Evolutionary conservation across 2,797 vertebrate genomes (phyloP), one percentile per base, ranked within the genome.

Genomic region (Lagodon rhomboides): DNA sequence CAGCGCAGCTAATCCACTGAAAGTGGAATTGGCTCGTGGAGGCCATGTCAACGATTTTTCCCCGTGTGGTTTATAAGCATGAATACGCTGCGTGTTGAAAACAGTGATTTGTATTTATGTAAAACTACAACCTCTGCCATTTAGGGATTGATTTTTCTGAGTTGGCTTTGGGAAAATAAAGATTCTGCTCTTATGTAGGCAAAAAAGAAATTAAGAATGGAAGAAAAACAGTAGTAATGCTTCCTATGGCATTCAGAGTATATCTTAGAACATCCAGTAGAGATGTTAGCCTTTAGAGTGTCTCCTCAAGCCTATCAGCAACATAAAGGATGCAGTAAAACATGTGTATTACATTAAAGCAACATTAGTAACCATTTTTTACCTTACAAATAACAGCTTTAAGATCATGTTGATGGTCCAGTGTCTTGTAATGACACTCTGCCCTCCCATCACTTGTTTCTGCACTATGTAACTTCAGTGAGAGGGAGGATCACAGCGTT

Each of bases 1-100:
- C 25, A 5, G 55, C 51, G 5, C 30, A 69, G 77, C 71, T 87
- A 73, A 82, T 86, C 55, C 6, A 3, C 70, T 75, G 12, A 65
- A 62, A 66, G 78, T 66, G 23, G 54, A 64, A 62, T 53, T 72
- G 54, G 44, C 56, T 75, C 63, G 43, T 43, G 12, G 71, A 77
- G 75, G 55, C 43, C 67, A 54, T 54, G 51, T 60, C 63, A 55
- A 38, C 8, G 4, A 38, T 65, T 64, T 65, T 67, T 38, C 23
- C 46, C 17, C 17, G 64, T n/a, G 47, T 51, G 41, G 38, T 81
- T 67, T 62, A 12, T 44, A 18, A 68, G 53, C 49, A 46, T 41
- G 10, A 70, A 76, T 15, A 34, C n/a, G 4, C 15, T 47, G 20
- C 25, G 11, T 50, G 10, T 43, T 38, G 2, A 66, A 78, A 82